phyloP scores from a whole-genome alignment of 2,888 invertebrate genomes.

The Bellardia pandia region DNA sequence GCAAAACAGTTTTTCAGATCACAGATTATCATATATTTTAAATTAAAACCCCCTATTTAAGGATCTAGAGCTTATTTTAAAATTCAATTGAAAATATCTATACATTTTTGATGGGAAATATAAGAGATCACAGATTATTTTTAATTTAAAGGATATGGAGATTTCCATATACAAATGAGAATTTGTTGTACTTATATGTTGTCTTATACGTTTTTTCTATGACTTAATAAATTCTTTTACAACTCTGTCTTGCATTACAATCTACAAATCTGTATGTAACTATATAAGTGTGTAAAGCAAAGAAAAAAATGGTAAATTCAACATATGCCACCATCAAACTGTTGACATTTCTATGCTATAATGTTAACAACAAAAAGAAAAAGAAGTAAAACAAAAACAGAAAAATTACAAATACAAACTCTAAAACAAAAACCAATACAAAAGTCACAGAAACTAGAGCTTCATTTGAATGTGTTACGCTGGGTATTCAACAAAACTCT shows the following conservation, averaged over 20 bases:
- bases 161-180: no score
- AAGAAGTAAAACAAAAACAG: background rate
- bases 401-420: slow-evolving; percentile 12
- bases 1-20: no score
- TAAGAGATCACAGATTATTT: no score
- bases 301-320: slow-evolving; percentile 26
- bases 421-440: background rate
- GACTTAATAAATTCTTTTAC: background rate
- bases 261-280: background rate
- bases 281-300: background rate
- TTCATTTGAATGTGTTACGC: slow-evolving; percentile 61
- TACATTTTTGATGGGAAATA: no score
- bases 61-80: no score
- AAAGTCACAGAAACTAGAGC: slow-evolving; percentile 54
- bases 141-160: no score
- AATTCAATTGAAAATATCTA: no score
- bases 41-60: no score
- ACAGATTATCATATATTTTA: no score
- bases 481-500: background rate
- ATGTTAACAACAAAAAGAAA: slow-evolving; percentile 35
- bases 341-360: slow-evolving; percentile 66
- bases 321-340: slow-evolving; percentile 53
- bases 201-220: background rate
- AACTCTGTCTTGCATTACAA: background rate
- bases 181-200: no score